These are phyloP conservation scores for Platycnemis pennipes DNA, from an alignment of 2,888 invertebrate species.

Conservation along the genomic window DNA sequence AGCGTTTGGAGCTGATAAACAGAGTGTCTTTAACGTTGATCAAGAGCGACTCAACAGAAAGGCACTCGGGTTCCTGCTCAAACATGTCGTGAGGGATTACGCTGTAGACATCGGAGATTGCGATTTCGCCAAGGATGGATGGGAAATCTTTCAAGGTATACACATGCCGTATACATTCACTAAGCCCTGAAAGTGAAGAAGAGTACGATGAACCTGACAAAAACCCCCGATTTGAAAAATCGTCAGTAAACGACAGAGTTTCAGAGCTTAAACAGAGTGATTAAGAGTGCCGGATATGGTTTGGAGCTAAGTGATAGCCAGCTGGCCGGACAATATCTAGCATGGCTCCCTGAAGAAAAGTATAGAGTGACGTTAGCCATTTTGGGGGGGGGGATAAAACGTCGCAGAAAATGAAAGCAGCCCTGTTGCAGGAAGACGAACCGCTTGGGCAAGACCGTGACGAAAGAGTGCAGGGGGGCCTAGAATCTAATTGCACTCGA, in stretches of 20 bases:
- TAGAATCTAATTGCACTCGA: too few species aligned
- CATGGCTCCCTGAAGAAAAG: background rate
- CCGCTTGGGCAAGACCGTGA: too few species aligned
- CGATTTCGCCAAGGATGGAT: background rate
- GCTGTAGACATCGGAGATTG: background rate
- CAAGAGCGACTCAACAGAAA: background rate
- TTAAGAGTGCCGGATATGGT: background rate
- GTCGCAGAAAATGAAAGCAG: too few species aligned
- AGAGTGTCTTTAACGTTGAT: too few species aligned
- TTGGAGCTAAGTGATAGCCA: background rate
- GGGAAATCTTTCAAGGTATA: background rate
- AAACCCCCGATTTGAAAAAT: background rate
- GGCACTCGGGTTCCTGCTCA: background rate
- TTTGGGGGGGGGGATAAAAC: too few species aligned
- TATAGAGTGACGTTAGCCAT: too few species aligned
- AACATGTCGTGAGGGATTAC: background rate
- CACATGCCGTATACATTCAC: background rate
- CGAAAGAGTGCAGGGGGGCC: too few species aligned
- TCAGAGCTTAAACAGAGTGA: background rate
- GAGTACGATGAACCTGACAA: background rate
- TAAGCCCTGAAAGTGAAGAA: background rate
- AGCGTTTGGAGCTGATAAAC: too few species aligned
- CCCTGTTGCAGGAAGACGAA: too few species aligned
- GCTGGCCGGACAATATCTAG: background rate
- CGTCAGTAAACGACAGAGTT: background rate